Conservation (phyloP, 2,888 invertebrate genomes). For the Eristalis arbustorum region DNA sequence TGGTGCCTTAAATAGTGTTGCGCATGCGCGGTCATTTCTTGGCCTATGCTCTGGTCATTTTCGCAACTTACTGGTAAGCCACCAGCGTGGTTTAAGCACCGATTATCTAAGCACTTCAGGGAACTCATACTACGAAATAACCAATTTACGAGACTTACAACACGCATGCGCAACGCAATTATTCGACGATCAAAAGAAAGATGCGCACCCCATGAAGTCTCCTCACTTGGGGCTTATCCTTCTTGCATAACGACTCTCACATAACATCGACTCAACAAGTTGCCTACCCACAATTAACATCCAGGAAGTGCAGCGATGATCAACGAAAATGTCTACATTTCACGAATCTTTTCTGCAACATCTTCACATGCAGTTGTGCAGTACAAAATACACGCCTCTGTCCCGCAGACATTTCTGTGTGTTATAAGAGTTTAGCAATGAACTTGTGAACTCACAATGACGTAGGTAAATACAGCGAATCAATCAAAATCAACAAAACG, state of each 20-base stretch:
- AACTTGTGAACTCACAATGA: constrained; percentile 61
- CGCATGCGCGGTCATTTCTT: constrained; percentile 21
- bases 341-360: not conserved
- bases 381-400: not conserved
- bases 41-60: constrained; percentile 32
- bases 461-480: constrained; percentile 16
- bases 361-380: not conserved
- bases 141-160: constrained; percentile 54
- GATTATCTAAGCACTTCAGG: constrained; percentile 51
- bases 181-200: constrained; percentile 33
- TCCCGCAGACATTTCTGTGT: not conserved
- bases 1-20: constrained; percentile 24
- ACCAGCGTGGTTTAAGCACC: not conserved
- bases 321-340: not conserved
- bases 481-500: constrained; percentile 24
- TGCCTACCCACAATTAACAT: not conserved
- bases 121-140: constrained; percentile 46
- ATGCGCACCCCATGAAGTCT: constrained; percentile 19
- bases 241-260: constrained; percentile 7
- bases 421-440: constrained; percentile 40
- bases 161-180: constrained; percentile 59
- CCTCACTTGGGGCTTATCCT: not conserved
- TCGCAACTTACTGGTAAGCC: constrained; percentile 33
- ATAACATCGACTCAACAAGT: not conserved
- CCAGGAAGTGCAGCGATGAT: not conserved